Evolutionary conservation across 1,140 invertebrate species (phyloP), one percentile per base, ranked within the genome.

Genomic region (Drosophila kohkoa): DNA sequence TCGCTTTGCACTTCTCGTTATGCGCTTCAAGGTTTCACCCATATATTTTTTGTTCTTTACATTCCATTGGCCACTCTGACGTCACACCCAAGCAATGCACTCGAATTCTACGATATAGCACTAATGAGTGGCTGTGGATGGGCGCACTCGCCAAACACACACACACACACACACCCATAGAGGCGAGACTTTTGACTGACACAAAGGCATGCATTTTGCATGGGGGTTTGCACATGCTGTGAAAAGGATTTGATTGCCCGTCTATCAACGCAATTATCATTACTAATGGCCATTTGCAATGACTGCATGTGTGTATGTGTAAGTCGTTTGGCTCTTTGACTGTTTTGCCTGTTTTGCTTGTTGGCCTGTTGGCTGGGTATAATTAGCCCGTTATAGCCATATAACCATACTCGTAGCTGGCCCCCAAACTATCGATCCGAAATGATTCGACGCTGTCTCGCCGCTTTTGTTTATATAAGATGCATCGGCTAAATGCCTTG

Each of bases 211-310:
- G 65, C 41, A 75, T 57, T 62, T 62, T 70, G 66, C 43, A 70
- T 75, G 69, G 35, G 32, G 25, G n/a, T 20, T 11, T 65, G 69
- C 69, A 49, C 20, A 32, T 15, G 70, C 35, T 45, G 43, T 75
- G 51, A 75, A 65, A 74, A 41, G 58, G 32, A 49, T 69, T 63
- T 69, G 66, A 75, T 75, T 70, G 72, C 20, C 43, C 72, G 72
- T 70, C 72, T 41, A 70, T 75, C 72, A 70, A 49, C 58, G 45
- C 67, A 75, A 57, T 70, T 58, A 62, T 75, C 72, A 30, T 57
- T 74, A 49, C 41, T 57, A 74, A 62, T 60, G 59, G 58, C 51
- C 58, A 70, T 63, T 69, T 51, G 11, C 13, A 73, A 52, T 41
- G 60, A 41, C 20, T 25, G 20, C 20, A 25, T 25, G 20, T 25